phyloP scores from a whole-genome alignment of 2,888 invertebrate species.

The Drosophila bunnanda region DNA sequence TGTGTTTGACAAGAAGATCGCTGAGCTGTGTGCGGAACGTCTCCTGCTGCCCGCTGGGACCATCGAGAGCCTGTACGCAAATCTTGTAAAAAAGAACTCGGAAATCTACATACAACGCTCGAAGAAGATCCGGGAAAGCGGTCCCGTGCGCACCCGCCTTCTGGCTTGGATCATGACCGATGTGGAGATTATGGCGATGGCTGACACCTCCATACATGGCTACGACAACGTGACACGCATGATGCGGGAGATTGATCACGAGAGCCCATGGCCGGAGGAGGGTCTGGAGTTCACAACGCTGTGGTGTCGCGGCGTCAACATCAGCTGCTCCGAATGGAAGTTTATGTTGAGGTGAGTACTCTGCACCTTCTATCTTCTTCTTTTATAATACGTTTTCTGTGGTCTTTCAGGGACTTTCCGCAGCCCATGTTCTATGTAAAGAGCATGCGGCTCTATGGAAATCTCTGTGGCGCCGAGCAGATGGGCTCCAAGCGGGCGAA shows the following conservation, averaged over 20 bases:
- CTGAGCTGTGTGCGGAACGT: slow-evolving; percentile 92
- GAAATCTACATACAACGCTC: slow-evolving; percentile 98
- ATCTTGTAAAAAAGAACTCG: slow-evolving; percentile 94
- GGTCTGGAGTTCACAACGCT: slow-evolving; percentile 94
- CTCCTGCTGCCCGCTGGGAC: slow-evolving; percentile 92
- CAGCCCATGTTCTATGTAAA: slow-evolving; percentile 95
- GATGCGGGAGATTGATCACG: slow-evolving; percentile 93
- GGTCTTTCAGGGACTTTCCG: slow-evolving; percentile 91
- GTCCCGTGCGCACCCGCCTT: slow-evolving; percentile 89
- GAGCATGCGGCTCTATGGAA: slow-evolving; percentile 94
- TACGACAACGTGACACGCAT: slow-evolving; percentile 89
- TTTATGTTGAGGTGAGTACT: slow-evolving; percentile 88
- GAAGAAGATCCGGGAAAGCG: slow-evolving; percentile 87
- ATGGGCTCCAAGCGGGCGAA: slow-evolving; percentile 88
- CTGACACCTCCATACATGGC: slow-evolving; percentile 95
- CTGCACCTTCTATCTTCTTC: neutral
- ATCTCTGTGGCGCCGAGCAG: slow-evolving; percentile 95
- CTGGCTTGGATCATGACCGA: slow-evolving; percentile 94
- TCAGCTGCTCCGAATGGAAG: slow-evolving; percentile 93
- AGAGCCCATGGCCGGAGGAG: slow-evolving; percentile 96
- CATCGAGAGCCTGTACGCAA: slow-evolving; percentile 94
- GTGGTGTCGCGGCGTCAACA: slow-evolving; percentile 95
- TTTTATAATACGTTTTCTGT: neutral
- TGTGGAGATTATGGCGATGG: slow-evolving; percentile 88
- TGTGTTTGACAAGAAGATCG: slow-evolving; percentile 94